Conservation (phyloP, 1,140 invertebrate species). For the Lepeophtheirus salmonis region DNA sequence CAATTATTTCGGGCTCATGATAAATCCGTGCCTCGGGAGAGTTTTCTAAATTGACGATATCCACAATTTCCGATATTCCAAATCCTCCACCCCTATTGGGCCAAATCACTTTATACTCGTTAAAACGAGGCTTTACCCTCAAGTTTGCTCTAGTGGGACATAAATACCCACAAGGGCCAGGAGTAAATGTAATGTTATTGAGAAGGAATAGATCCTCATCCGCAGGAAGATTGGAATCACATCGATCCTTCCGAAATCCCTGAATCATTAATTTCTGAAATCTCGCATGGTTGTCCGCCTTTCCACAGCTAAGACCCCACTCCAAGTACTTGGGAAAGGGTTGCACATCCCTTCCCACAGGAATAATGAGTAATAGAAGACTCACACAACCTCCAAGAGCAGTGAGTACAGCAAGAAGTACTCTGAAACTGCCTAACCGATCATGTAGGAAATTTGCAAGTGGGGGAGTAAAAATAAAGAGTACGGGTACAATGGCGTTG, state of each 20-base stretch:
- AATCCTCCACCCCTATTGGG: slow-evolving; percentile 16
- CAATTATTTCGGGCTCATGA: slow-evolving; percentile 12
- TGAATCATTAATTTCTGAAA: slow-evolving; percentile 17
- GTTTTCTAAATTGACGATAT: slow-evolving; percentile 11
- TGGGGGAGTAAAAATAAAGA: slow-evolving; percentile 16
- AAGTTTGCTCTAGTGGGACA: slow-evolving; percentile 3
- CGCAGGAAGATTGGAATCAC: background rate
- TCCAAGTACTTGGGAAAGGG: slow-evolving; percentile 6
- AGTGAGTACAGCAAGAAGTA: background rate
- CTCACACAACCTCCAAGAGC: background rate
- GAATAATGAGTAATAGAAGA: background rate
- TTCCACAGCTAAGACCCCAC: slow-evolving; percentile 12
- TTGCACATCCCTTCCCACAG: background rate
- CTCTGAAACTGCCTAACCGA: slow-evolving; percentile 5
- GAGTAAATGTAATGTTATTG: slow-evolving; percentile 12
- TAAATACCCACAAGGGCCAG: slow-evolving; percentile 10
- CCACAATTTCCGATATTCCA: slow-evolving; percentile 15
- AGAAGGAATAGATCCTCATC: background rate
- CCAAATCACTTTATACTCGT: slow-evolving; percentile 16
- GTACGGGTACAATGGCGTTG: slow-evolving; percentile 12
- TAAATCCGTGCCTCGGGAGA: slow-evolving; percentile 4
- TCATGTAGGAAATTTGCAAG: slow-evolving; percentile 6
- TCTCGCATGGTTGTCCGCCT: background rate
- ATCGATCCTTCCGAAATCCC: slow-evolving; percentile 5
- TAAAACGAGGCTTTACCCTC: background rate